Evolutionary conservation across 1,140 invertebrate species (phyloP).

Genomic region (Pseudomyrmex concolor): DNA sequence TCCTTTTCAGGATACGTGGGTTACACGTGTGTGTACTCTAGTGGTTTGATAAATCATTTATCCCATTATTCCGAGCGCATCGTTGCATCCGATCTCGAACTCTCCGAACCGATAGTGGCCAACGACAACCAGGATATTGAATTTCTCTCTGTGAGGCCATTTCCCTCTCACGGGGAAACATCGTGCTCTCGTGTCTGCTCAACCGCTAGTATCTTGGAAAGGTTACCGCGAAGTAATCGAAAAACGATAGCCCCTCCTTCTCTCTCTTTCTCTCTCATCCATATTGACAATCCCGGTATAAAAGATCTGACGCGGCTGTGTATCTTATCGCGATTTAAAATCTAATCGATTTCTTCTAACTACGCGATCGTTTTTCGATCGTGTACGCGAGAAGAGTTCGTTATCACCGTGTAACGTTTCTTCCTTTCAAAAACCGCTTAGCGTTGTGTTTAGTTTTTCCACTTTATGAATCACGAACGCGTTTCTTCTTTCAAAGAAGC

Average conservation of each 20-base stretch:
- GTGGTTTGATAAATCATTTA: conserved; percentile 31
- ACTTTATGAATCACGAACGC: too few species aligned
- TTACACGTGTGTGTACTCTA: neutral
- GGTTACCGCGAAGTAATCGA: conserved; percentile 22
- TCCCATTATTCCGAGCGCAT: conserved; percentile 1
- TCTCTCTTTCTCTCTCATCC: neutral
- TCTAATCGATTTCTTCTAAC: neutral
- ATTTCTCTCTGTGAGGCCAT: conserved; percentile 47
- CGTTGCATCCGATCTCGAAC: conserved; percentile 53
- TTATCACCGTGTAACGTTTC: neutral
- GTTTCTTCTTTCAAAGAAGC: conserved; percentile 25
- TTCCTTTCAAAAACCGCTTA: neutral
- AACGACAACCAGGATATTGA: conserved; percentile 68
- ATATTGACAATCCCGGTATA: conserved; percentile 13
- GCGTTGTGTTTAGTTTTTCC: neutral
- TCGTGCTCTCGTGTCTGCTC: conserved; percentile 51
- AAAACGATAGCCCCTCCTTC: conserved; percentile 19
- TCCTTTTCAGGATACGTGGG: too few species aligned
- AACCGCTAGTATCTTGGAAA: conserved; percentile 50
- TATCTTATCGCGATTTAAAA: conserved; percentile 35
- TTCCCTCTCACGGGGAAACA: conserved; percentile 8
- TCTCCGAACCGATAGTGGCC: conserved; percentile 27
- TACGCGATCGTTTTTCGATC: too few species aligned
- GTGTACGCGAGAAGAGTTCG: neutral
- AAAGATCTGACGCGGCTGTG: neutral